Evolutionary conservation across 35 echinoderm and acorn worm genomes (phyloP), one percentile per base, ranked within the genome.

Genomic region (Chiridota heheva): DNA sequence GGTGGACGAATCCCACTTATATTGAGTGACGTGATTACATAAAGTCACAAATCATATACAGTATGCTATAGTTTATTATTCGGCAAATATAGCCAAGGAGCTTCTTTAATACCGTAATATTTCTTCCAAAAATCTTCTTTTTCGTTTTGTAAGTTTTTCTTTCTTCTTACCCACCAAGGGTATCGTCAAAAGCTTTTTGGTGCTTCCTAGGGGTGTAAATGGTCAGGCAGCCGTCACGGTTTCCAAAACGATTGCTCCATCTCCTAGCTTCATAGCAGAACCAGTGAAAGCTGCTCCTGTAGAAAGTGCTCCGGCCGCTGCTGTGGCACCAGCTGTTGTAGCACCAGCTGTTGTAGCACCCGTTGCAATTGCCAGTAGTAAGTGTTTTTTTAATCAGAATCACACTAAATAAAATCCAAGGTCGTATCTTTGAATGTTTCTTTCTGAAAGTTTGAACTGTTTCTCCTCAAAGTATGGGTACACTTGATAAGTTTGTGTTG

Each of bases 181-280:
- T 51, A 33, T 16, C 18, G 43, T 51, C 7, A 74, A 51, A 46
- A 45, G 40, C 20, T 24, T 74, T 18, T 16, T 74, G 24, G 36
- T 16, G 18, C 47, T 74, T 51, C 70, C 70, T 2, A 41, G 70
- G 44, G 70, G 56, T 31, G 43, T 51, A 18, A 74, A 74, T 13
- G 70, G 70, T 17, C 70, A 74, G 31, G 70, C 70, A 3, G 56
- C 70, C 17, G 33, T 74, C 2, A 56, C 70, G 3, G 70, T 74
- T 25, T 51, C 25, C 44, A 74, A 55, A 32, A 32, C 33, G 20
- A 28, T 47, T 2, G n/a, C 70, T 15, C 44, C 40, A 30, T 42
- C 25, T 24, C 43, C 47, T 51, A 31, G 17, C 22, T 51, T 47
- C 44, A 74, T 51, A 51, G 44, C 31, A 18, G 43, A 74, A 53